Evolutionary conservation across 92 coral and sea anemone species (phyloP), one percentile per base, ranked within the genome.

Genomic region (Umimayanthus chanpuru): DNA sequence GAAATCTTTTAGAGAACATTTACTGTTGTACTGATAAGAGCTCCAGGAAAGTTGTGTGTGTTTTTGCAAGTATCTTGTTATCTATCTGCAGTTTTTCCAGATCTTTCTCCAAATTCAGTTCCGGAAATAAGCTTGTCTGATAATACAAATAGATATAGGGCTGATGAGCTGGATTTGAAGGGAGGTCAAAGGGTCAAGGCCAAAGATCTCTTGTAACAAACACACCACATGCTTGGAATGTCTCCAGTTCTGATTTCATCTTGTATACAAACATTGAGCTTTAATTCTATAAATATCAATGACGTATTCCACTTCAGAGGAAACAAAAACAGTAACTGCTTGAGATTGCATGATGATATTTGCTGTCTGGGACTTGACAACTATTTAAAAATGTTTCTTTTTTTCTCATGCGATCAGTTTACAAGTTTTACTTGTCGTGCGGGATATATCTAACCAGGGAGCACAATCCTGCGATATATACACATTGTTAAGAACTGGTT

Each of bases 111-210:
- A 8, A 16, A 18, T 41, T 21, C 29, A 40, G 12, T 77, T 81
- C 49, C 15, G 41, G 39, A 43, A n/a, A 25, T 28, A 47, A 82
- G 30, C 76, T 43, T 11, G 64, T 18, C 41, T n/a, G 67, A 23
- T 83, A 26, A 83, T 32, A n/a, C 11, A 68, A 68, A 26, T 83
- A 25, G 25, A 21, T 29, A 73, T 4, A 29, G 12, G 6, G 47
- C 30, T 36, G 39, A 75, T 75, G 26, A 39, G 79, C 23, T 41
- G 41, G 20, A 23, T 44, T 6, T 21, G 20, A 36, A 43, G 9
- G n/a, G 26, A 83, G 87, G 87, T 83, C 78, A 67, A 68, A 68
- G 21, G 87, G 77, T 83, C 67, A 82, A 83, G 78, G 87, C 64
- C n/a, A 12, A 83, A 43, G 26, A 43, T 68, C 58, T 47, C 61